Conservation (phyloP, 2,888 invertebrate species). For the Synergus gifuensis region DNA sequence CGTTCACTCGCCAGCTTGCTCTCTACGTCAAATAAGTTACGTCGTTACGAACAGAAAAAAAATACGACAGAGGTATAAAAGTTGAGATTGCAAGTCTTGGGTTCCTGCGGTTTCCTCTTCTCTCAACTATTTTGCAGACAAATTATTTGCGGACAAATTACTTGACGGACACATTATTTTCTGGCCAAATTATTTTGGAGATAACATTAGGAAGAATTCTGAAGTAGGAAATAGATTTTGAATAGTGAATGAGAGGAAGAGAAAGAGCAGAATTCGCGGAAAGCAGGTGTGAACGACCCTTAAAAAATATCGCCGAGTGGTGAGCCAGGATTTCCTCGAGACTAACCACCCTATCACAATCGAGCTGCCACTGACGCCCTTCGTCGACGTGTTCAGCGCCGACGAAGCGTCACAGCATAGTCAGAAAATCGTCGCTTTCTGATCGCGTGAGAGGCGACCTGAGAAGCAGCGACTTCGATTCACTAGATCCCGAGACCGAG, state of each 20-base stretch:
- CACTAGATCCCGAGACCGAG: slow-evolving; percentile 57
- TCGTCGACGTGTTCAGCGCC: slow-evolving; percentile 58
- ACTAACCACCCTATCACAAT: slow-evolving; percentile 76
- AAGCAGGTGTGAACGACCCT: slow-evolving; percentile 65
- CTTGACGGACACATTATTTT: no score
- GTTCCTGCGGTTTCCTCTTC: background rate
- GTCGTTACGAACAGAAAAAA: slow-evolving; percentile 21
- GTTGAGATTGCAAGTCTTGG: background rate
- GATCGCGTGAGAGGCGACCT: slow-evolving; percentile 54
- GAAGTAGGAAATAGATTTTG: background rate
- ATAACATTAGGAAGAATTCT: no score
- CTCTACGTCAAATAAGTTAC: slow-evolving; percentile 28
- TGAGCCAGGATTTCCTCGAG: slow-evolving; percentile 60
- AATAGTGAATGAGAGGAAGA: background rate
- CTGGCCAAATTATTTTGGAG: background rate
- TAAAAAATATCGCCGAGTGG: slow-evolving; percentile 69
- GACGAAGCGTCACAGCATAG: slow-evolving; percentile 52
- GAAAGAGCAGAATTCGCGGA: slow-evolving; percentile 44
- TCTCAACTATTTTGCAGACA: background rate
- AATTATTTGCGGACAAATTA: no score
- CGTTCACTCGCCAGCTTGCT: slow-evolving; percentile 63
- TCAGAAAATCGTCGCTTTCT: slow-evolving; percentile 55
- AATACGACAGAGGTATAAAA: slow-evolving; percentile 6
- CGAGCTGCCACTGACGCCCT: slow-evolving; percentile 67
- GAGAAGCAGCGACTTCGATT: slow-evolving; percentile 53